A percentile compares a stretch with the other conserved stretches of the same genome.
phyloP scores from a whole-genome alignment of 2,113 vertebrate genomes.

The Physeter macrocephalus region DNA sequence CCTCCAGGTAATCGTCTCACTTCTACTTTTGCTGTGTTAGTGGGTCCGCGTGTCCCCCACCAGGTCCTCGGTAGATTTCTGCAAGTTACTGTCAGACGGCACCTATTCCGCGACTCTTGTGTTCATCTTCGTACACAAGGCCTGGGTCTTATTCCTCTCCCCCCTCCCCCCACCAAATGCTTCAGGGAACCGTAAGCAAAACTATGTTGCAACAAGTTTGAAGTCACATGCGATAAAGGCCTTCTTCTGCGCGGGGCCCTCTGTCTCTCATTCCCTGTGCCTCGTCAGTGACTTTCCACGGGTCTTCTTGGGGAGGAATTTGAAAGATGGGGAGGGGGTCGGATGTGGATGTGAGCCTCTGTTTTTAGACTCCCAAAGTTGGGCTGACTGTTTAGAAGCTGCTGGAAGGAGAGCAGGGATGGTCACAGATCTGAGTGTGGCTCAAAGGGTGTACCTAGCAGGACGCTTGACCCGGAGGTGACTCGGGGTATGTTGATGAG shows the following conservation, averaged over 20 bases:
- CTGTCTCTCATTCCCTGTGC: too few species aligned
- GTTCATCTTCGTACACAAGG: background rate
- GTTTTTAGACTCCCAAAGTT: background rate
- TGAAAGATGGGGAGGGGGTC: background rate
- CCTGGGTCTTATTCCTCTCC: background rate
- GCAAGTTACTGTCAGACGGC: background rate
- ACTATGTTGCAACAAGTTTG: background rate
- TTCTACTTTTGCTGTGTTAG: rapidly evolving
- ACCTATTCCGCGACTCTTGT: background rate
- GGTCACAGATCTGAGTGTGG: rapidly evolving
- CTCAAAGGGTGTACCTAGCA: background rate
- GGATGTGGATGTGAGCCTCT: rapidly evolving
- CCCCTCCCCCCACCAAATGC: rapidly evolving
- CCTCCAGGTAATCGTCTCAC: background rate
- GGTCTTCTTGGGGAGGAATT: background rate
- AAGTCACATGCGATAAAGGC: background rate
- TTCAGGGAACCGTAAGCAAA: background rate
- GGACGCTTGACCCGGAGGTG: rapidly evolving
- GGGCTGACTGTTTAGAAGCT: background rate
- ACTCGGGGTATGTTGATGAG: background rate
- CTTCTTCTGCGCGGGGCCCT: too few species aligned
- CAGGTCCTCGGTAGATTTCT: background rate
- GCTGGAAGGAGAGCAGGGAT: background rate
- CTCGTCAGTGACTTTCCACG: rapidly evolving
- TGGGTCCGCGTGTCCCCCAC: rapidly evolving